Percentiles rank a stretch among this genome's conserved stretches.
Conservation (phyloP, 2,888 invertebrate species). For the Acronicta psi region DNA sequence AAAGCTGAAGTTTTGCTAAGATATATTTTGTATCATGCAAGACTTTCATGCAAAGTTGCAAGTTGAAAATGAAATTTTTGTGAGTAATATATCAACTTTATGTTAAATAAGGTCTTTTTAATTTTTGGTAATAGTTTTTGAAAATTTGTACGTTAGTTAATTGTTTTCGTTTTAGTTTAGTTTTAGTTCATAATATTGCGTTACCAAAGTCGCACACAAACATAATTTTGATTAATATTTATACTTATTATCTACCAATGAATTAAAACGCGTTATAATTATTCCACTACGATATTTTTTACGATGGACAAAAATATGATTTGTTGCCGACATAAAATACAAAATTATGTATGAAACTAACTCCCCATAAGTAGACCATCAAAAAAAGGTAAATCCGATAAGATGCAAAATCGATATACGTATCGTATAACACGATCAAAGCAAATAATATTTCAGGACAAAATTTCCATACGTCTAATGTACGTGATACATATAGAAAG, state of each 20-base stretch:
- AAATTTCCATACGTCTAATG: constrained; percentile 84
- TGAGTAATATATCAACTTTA: neutral
- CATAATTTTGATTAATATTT: too few relatives aligned
- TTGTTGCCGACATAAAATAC: constrained; percentile 21
- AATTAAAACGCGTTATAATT: too few relatives aligned
- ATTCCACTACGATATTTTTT: too few relatives aligned
- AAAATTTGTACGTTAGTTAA: too few relatives aligned
- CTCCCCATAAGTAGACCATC: constrained; percentile 8
- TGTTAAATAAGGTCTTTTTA: too few relatives aligned
- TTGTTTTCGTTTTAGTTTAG: too few relatives aligned
- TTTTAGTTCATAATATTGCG: too few relatives aligned
- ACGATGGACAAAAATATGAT: constrained; percentile 2
- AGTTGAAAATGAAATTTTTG: neutral
- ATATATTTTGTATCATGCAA: constrained; percentile 21
- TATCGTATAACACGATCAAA: constrained; percentile 67
- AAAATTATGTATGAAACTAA: constrained; percentile 2
- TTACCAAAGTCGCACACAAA: too few relatives aligned
- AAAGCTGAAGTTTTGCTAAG: constrained; percentile 19
- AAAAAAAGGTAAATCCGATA: constrained; percentile 24
- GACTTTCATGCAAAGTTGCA: constrained; percentile 3
- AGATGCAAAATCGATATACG: constrained; percentile 40
- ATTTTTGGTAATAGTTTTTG: too few relatives aligned
- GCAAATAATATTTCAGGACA: constrained; percentile 77
- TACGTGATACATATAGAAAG: constrained; percentile 78
- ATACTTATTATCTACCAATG: too few relatives aligned